Evolutionary conservation across 2,888 invertebrate genomes (phyloP).

Genomic region (Bhutanitis thaidina): DNA sequence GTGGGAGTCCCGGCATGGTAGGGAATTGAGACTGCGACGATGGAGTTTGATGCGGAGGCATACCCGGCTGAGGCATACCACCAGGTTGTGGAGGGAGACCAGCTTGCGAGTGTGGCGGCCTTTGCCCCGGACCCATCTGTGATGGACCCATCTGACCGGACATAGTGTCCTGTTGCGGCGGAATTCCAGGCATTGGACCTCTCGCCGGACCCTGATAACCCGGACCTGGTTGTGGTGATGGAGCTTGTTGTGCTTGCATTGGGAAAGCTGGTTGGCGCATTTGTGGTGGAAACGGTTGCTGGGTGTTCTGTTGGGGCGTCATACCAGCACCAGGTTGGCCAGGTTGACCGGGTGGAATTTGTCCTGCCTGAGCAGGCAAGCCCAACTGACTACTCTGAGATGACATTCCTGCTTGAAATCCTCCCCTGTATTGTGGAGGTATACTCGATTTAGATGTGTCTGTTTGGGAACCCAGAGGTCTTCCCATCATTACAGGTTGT

Average conservation of each 20-base stretch:
- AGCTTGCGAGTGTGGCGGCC: slow-evolving; percentile 33
- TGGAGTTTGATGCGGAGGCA: slow-evolving; percentile 28
- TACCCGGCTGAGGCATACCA: slow-evolving; percentile 31
- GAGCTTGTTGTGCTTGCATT: background rate
- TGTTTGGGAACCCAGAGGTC: slow-evolving; percentile 18
- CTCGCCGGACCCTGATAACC: background rate
- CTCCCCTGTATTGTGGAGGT: background rate
- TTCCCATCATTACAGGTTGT: slow-evolving; percentile 25
- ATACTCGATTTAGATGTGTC: slow-evolving; percentile 8
- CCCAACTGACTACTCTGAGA: background rate
- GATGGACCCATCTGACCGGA: background rate
- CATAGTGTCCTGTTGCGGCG: background rate
- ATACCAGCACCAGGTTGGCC: background rate
- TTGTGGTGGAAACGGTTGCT: background rate
- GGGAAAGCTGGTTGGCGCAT: background rate
- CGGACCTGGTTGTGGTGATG: background rate
- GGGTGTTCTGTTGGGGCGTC: background rate
- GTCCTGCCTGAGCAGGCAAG: background rate
- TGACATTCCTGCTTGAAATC: background rate
- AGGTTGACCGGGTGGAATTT: background rate
- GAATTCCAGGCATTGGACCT: background rate
- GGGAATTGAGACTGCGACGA: slow-evolving; percentile 32
- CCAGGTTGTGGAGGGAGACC: background rate
- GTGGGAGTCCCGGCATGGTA: slow-evolving; percentile 50
- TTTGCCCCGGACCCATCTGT: slow-evolving; percentile 10